Conservation (phyloP, 2,888 invertebrate genomes). For the Nephrocerus scutellatus region DNA sequence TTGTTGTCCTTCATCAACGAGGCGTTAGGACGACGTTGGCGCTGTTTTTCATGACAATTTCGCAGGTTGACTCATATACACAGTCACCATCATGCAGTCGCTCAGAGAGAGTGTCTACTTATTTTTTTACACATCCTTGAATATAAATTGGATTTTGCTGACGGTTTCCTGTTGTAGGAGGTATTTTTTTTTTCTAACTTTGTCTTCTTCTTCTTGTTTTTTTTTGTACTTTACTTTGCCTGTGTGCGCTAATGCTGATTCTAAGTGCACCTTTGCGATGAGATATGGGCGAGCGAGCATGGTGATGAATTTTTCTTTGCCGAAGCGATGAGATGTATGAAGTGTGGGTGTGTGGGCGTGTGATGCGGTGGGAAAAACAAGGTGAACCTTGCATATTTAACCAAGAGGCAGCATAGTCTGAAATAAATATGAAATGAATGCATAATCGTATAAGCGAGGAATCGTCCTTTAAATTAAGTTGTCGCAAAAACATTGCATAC, state of each 20-base stretch:
- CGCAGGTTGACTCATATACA: too few species aligned
- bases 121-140: conserved; percentile 33
- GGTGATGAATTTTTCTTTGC: conserved; percentile 41
- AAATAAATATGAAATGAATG: conserved; percentile 25
- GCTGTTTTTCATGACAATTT: too few species aligned
- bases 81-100: too few species aligned
- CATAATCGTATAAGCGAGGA: conserved; percentile 21
- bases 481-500: too few species aligned
- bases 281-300: conserved; percentile 31
- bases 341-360: neutral
- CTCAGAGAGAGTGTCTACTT: conserved; percentile 9
- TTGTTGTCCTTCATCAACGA: too few species aligned
- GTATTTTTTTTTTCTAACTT: conserved; percentile 6
- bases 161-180: conserved; percentile 14
- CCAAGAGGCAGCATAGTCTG: conserved; percentile 3
- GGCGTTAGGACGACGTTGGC: too few species aligned
- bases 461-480: too few species aligned
- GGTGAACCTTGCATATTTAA: conserved; percentile 10
- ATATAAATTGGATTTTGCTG: conserved; percentile 47
- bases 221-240: too few species aligned
- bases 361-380: conserved; percentile 22
- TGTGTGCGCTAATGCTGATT: too few species aligned
- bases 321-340: conserved; percentile 22
- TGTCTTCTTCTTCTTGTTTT: conserved; percentile 17
- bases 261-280: too few species aligned